A percentile compares a stretch with the other conserved stretches of the same genome.
These are phyloP conservation scores for Erebia epiphron DNA, from an alignment of 2,888 invertebrate genomes.

Conservation along the genomic window DNA sequence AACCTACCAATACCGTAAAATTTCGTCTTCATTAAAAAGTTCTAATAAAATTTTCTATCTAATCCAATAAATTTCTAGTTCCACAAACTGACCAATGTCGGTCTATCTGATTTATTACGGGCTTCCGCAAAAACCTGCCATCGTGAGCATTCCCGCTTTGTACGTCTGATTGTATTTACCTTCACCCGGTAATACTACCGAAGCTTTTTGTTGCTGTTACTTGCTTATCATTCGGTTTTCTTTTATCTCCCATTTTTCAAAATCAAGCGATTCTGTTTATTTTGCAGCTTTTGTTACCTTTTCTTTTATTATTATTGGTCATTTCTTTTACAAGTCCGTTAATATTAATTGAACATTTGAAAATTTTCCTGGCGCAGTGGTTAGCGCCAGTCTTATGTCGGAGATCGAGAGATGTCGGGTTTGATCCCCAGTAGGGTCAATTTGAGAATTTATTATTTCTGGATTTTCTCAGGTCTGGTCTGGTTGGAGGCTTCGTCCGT, in stretches of 20 bases:
- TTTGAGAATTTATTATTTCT: too few species aligned
- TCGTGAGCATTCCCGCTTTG: constrained; percentile 57
- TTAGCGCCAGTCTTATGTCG: too few species aligned
- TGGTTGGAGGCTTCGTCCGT: too few species aligned
- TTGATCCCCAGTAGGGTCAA: too few species aligned
- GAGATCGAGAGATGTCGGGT: too few species aligned
- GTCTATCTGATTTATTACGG: constrained; percentile 63
- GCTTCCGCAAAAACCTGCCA: constrained; percentile 59
- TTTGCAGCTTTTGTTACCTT: not conserved
- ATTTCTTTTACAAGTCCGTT: not conserved
- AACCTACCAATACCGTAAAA: not conserved
- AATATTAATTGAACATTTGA: too few species aligned
- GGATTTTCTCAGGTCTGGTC: too few species aligned
- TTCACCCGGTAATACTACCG: constrained; percentile 50
- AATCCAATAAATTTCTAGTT: constrained; percentile 35
- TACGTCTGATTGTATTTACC: constrained; percentile 48
- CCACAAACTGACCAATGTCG: constrained; percentile 48
- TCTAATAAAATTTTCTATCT: constrained; percentile 2
- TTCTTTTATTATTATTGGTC: not conserved
- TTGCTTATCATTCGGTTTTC: constrained; percentile 34
- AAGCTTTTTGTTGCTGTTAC: constrained; percentile 47
- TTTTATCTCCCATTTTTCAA: constrained; percentile 18
- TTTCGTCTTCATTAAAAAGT: not conserved
- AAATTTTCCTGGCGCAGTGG: too few species aligned
- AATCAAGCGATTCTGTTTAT: not conserved